Evolutionary conservation across 92 coral and sea anemone genomes (phyloP), one percentile per base, ranked within the genome.

Genomic region (Zoanthus gigantus): DNA sequence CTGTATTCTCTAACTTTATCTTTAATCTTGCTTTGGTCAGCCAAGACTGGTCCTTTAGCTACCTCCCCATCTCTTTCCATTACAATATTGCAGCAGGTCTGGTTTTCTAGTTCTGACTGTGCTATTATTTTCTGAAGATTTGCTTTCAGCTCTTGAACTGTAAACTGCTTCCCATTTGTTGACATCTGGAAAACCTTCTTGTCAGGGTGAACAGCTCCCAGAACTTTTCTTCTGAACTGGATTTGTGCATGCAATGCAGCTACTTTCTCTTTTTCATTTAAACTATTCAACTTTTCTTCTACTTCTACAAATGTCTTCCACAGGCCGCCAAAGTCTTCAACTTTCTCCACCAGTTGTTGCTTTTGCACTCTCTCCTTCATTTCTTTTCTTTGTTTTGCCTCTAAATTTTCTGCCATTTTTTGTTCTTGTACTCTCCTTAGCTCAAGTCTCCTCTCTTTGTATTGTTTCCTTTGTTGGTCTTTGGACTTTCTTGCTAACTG

Each of bases 121-220:
- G 81, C 61, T 50, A 76, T 50, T 7, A 76, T 76, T 52, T 76
- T 76, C 6, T 28, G 14, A 7, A 57, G 50, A 54, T 78, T 78
- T 78, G 30, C 29, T 15, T 54, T 57, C 68, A 78, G 12, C 53
- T 54, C 83, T 14, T 57, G 14, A 8, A 78, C 44, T 0, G 74
- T 48, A 6, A 82, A 82, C 76, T 60, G 28, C 7, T 75, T 77
- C 7, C 89, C 89, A 76, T 32, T 72, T 29, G 52, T 1, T 44
- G 88, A 86, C 86, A 86, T 32, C 31, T 86, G 89, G 7, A 86
- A 87, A 5, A 77, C 71, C 87, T 63, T 87, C 46, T 78, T 78
- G 79, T 87, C 79, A n/a, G 90, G 76, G 69, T 87, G 78, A 28
- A 52, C 67, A 87, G 90, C 86, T n/a, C 88, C 90, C 2, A 87